A percentile compares a stretch with the other conserved stretches of the same genome.
These are phyloP conservation scores for Scomber japonicus DNA, from an alignment of 2,113 vertebrate genomes.

Conservation along the genomic window DNA sequence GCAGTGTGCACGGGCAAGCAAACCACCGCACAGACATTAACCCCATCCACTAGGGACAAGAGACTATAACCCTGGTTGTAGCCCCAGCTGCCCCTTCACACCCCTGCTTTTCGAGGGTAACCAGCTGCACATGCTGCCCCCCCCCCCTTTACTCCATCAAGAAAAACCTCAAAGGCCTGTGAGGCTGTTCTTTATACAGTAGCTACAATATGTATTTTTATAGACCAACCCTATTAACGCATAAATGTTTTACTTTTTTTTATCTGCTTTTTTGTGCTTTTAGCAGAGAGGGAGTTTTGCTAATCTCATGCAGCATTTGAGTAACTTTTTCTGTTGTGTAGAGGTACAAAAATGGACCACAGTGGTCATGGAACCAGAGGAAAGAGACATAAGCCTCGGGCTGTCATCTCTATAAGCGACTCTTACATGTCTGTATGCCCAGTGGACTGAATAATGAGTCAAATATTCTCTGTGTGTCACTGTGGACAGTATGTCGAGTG, in stretches of 20 bases:
- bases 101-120: conserved; percentile 61
- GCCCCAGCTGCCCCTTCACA: conserved; percentile 10
- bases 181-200: conserved; percentile 89
- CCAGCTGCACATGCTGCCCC: conserved; percentile 60
- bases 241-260: conserved; percentile 57
- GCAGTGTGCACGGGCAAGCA: conserved; percentile 91
- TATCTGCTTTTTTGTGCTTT: conserved; percentile 70
- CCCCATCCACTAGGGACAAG: conserved; percentile 92
- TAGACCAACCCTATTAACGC: conserved; percentile 83
- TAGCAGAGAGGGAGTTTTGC: conserved; percentile 89
- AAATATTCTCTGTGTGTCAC: conserved; percentile 32
- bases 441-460: conserved; percentile 52
- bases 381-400: conserved; percentile 48
- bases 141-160: conserved; percentile 59
- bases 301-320: conserved; percentile 88
- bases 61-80: conserved; percentile 49
- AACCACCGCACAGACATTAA: conserved; percentile 99
- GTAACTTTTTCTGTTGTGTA: conserved; percentile 84
- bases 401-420: conserved; percentile 45
- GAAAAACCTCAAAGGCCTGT: conserved; percentile 87
- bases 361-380: conserved; percentile 42
- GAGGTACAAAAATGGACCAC: conserved; percentile 85
- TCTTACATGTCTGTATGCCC: conserved; percentile 47
- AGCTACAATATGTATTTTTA: conserved; percentile 89
- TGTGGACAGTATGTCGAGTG: conserved; percentile 21